Conservation (phyloP, 2,113 vertebrate genomes). For the Syngnathus scovelli region DNA sequence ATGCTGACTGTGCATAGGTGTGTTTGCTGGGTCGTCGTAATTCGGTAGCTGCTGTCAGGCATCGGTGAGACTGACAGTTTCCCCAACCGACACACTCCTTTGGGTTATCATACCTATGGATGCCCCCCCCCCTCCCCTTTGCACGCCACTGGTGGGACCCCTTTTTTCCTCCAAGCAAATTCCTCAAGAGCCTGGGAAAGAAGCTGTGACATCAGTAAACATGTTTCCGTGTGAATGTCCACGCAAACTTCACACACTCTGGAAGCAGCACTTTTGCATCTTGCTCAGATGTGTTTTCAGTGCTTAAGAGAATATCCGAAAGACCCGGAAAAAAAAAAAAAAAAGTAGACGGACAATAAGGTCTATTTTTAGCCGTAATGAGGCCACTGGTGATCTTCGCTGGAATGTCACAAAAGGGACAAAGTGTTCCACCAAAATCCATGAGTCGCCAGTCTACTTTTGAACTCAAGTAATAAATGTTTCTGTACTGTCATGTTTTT, state of each 20-base stretch:
- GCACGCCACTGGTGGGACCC: neutral
- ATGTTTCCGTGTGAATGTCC: conserved; percentile 2
- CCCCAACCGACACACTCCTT: conserved; percentile 2
- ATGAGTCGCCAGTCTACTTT: neutral
- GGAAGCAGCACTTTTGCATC: neutral
- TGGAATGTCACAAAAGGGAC: neutral
- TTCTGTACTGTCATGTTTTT: neutral
- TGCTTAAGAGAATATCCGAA: neutral
- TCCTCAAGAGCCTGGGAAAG: conserved; percentile 61
- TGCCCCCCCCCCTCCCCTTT: too few relatives aligned
- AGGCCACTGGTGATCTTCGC: neutral
- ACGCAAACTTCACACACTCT: neutral
- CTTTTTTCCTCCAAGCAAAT: conserved; percentile 33
- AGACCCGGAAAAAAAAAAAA: neutral
- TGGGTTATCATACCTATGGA: neutral
- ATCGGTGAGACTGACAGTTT: conserved; percentile 44
- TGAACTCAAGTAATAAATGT: neutral
- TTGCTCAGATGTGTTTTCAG: neutral
- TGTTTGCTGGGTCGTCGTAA: neutral
- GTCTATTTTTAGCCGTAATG: neutral
- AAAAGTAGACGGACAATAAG: neutral
- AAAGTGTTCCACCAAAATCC: neutral
- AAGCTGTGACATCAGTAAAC: conserved; percentile 19
- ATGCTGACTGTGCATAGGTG: conserved; percentile 27
- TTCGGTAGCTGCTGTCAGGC: conserved; percentile 1